These are phyloP conservation scores for Ciconia boyciana DNA, from an alignment of 2,113 vertebrate species.

Conservation along the genomic window DNA sequence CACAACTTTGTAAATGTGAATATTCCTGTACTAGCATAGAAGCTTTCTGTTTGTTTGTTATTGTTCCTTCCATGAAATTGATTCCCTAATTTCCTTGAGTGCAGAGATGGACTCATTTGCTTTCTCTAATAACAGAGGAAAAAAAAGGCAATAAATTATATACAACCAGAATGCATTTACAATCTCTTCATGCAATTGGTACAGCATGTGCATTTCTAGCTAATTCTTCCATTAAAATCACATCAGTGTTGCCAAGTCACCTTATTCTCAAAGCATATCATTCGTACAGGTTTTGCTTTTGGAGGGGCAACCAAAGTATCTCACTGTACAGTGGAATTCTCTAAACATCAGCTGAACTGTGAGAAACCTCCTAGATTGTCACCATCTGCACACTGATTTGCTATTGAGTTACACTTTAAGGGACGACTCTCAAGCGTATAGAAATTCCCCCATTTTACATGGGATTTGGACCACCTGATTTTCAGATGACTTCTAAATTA, in stretches of 20 bases:
- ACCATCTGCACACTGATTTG: not conserved
- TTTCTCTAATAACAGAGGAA: not conserved
- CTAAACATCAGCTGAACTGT: accelerated
- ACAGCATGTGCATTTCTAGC: not conserved
- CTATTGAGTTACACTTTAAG: not conserved
- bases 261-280: not conserved
- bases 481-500: not conserved
- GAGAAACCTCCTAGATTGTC: not conserved
- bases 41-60: constrained; percentile 10
- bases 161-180: not conserved
- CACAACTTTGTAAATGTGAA: not conserved
- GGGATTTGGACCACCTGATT: not conserved
- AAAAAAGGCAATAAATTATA: constrained; percentile 8
- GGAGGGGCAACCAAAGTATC: not conserved
- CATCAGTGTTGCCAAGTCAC: not conserved
- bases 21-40: not conserved
- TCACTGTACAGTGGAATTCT: not conserved
- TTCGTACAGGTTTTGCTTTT: not conserved
- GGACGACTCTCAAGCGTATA: not conserved
- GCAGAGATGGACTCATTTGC: not conserved
- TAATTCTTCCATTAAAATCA: not conserved
- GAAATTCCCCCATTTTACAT: not conserved
- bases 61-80: not conserved
- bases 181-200: not conserved
- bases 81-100: constrained; percentile 47